Conservation (phyloP, 2,888 invertebrate genomes). For the Endotricha flammealis region DNA sequence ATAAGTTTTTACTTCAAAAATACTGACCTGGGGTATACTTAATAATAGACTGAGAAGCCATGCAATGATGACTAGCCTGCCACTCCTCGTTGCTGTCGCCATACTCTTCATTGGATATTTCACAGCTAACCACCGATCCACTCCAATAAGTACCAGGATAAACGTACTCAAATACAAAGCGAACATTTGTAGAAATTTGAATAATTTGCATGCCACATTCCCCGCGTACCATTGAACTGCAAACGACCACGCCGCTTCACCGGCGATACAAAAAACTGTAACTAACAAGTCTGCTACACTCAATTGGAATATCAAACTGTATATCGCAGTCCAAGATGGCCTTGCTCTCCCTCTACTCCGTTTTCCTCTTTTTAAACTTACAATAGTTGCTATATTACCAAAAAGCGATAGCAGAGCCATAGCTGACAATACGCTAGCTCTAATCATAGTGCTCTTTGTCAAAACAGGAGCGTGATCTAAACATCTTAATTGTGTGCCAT, state of each 20-base stretch:
- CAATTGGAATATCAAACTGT: conserved; percentile 88
- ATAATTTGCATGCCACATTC: conserved; percentile 85
- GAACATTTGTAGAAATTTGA: conserved; percentile 90
- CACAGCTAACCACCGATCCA: conserved; percentile 89
- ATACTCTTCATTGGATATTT: conserved; percentile 87
- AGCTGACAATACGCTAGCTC: conserved; percentile 81
- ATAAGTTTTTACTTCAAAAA: too few relatives aligned
- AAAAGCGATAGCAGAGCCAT: conserved; percentile 86
- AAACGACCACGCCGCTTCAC: conserved; percentile 89
- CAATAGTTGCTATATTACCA: conserved; percentile 86
- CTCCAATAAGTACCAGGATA: conserved; percentile 87
- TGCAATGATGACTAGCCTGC: conserved; percentile 81
- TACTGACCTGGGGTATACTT: conserved; percentile 88
- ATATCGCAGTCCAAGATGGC: conserved; percentile 84
- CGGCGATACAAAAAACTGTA: conserved; percentile 87
- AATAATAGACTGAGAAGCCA: conserved; percentile 86
- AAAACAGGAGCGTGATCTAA: conserved; percentile 83
- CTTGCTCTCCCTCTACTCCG: conserved; percentile 74
- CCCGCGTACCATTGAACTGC: conserved; percentile 90
- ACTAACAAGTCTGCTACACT: conserved; percentile 90
- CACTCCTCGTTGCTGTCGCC: conserved; percentile 82
- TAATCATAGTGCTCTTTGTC: conserved; percentile 80
- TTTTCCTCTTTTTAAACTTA: conserved; percentile 84
- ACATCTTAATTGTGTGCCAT: conserved; percentile 58
- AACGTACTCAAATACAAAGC: conserved; percentile 90